Percentiles rank a stretch among this genome's conserved stretches.
Conservation (phyloP, 23 tunicate species). For the Phallusia fumigata region DNA sequence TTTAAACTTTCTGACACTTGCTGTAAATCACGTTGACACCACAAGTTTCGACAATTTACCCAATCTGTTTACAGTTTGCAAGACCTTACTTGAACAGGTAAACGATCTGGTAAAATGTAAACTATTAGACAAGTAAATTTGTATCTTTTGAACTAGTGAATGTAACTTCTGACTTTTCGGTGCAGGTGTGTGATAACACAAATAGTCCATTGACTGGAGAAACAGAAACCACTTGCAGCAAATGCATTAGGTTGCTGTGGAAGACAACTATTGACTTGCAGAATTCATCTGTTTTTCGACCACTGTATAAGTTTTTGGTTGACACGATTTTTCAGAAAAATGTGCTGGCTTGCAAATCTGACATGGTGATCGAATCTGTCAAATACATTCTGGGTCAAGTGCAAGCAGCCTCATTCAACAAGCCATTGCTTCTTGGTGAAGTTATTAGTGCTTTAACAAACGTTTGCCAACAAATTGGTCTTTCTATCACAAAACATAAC, state of each 20-base stretch:
- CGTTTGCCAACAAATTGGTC: not conserved
- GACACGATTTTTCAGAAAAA: slow-evolving; percentile 22
- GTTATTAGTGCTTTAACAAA: not conserved
- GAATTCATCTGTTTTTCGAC: slow-evolving; percentile 25
- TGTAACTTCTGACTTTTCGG: not conserved
- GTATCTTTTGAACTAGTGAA: not conserved
- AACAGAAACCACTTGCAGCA: not conserved
- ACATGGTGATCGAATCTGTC: not conserved
- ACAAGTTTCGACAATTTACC: not conserved
- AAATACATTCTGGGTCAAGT: not conserved
- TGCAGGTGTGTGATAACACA: not conserved
- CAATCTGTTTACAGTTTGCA: not conserved
- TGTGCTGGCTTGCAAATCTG: not conserved
- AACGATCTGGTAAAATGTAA: not conserved
- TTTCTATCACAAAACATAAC: not conserved
- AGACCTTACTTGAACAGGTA: not conserved
- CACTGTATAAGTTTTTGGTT: slow-evolving; percentile 15
- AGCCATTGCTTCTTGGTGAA: not conserved
- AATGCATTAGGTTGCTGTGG: slow-evolving; percentile 20
- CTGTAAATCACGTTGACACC: not conserved
- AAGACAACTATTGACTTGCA: slow-evolving; percentile 18
- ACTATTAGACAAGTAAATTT: too few species aligned
- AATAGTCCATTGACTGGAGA: not conserved
- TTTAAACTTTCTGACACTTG: not conserved
- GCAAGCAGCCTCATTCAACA: not conserved